Base-by-base conservation (phyloP, 2,797 vertebrate genomes). In the Sebastes nivosus region DNA sequence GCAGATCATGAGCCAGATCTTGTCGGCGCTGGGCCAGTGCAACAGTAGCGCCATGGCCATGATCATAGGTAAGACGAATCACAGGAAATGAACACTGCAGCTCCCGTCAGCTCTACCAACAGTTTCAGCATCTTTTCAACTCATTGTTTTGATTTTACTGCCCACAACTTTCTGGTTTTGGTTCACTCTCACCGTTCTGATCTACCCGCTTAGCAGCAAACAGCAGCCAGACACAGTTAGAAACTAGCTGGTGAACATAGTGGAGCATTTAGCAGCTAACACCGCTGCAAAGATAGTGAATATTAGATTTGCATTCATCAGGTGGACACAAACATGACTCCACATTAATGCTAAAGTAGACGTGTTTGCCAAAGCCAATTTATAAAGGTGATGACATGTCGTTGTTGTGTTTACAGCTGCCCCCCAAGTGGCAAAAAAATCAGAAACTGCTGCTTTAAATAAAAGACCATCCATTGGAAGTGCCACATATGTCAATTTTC, bases 1-100 rank as follows among this genome's bases (percentile, higher is more conserved):
- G 77, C 99, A 99, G 83, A 99, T 99, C 55, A 99, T 99, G 99
- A 99, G 99, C 92, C 99, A 99, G 94, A 99, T 99, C 94, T 90
- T 99, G 85, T 99, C 99, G 1, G 99, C 99, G 0, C 92, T 99
- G 81, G 98, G 99, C 57, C 98, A 99, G 84, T 99, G 99, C 95
- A 99, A 99, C 95, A 99, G 99, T 96, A 99, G 98, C 16, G 98
- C 99, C 88, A 99, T 99, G 99, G 99, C 99, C 60, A 99, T 99
- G 98, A 99, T 99, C 81, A 99, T 99, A 77, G 99, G 99, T 99
- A 96, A 57, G 97, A 66, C 11, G 0, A 10, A 14, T 29, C 12
- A 9, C n/a, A 42, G 11, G 57, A 13, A 52, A 18, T 11, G 11
- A 27, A 16, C 42, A 5, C 12, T 4, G 3, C n/a, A n/a, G 3